Evolutionary conservation across 2,888 invertebrate genomes (phyloP).

Genomic region (Eurytoma adleriae): DNA sequence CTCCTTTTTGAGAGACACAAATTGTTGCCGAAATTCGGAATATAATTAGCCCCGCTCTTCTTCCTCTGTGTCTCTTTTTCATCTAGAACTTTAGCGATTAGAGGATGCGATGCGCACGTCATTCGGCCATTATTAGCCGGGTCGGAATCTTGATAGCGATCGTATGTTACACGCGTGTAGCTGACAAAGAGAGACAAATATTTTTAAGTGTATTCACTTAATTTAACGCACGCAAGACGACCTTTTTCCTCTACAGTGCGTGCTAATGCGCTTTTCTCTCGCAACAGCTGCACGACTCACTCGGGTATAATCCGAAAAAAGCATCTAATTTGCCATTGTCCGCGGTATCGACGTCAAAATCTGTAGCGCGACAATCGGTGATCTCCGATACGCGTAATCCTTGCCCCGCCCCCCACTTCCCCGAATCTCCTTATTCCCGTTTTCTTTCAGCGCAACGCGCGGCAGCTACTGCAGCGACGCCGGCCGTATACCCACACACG

Average conservation of each 20-base stretch:
- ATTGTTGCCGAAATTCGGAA: slow-evolving; percentile 17
- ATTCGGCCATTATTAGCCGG: neutral
- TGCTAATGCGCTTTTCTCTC: too few relatives aligned
- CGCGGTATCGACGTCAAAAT: slow-evolving; percentile 33
- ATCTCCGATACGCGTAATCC: slow-evolving; percentile 14
- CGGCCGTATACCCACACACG: neutral
- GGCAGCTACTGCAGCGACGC: slow-evolving; percentile 9
- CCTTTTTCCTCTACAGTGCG: too few relatives aligned
- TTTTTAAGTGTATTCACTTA: too few relatives aligned
- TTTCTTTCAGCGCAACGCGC: neutral
- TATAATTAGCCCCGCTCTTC: slow-evolving; percentile 26
- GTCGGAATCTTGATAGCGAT: too few relatives aligned
- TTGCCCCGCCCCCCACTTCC: slow-evolving; percentile 7
- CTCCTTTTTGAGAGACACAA: slow-evolving; percentile 1
- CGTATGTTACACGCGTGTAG: too few relatives aligned
- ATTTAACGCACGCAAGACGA: too few relatives aligned
- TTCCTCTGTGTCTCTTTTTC: too few relatives aligned
- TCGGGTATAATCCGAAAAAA: slow-evolving; percentile 17
- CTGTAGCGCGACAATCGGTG: slow-evolving; percentile 17
- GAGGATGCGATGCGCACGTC: neutral
- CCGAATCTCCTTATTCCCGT: slow-evolving; percentile 41
- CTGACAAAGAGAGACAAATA: too few relatives aligned
- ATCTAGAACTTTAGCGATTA: neutral
- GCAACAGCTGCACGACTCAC: neutral
- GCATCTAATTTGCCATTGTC: slow-evolving; percentile 43